Evolutionary conservation across 2,888 invertebrate genomes (phyloP), one percentile per base, ranked within the genome.

Genomic region (Acanthoscelides obtectus): DNA sequence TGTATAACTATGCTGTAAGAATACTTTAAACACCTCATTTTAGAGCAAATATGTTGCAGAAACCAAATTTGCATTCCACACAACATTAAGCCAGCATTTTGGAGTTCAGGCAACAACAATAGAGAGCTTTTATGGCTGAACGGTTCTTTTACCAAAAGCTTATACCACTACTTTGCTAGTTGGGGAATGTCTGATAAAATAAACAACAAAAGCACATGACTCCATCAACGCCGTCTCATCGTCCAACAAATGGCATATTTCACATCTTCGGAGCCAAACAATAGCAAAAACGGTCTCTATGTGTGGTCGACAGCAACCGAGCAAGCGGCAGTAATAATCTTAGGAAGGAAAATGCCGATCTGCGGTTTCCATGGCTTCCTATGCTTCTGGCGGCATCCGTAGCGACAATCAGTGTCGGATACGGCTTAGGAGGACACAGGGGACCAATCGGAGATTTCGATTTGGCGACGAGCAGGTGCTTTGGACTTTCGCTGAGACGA

Each of bases 231-330:
- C 25, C 25, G 6, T 25, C 25, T 6, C 12, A 45, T 45, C 45
- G 45, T 45, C 1, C 45, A 4, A 45, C 45, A 45, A n/a, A 12
- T 12, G 45, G 45, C 5, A 45, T 45, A 45, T 12, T 45, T 45
- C 45, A 12, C 45, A 17, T 12, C 8, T 45, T 17, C 45, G 45
- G 17, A 45, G 1, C 12, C 17, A 1, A 45, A 68, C 17, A 68
- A 72, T 72, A 75, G 75, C 75, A 76, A 76, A 76, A 76, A 75
- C 73, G 70, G 67, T 71, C 72, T 66, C 71, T 72, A 75, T 79
- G 80, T 79, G 80, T 80, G 79, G 80, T 79, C 79, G 74, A 72
- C 71, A 72, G 72, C 71, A 72, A 69, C 73, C 74, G 72, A 76
- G 77, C 77, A 74, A 75, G 77, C 77, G 75, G 76, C 74, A 75